Conservation (phyloP, 2,888 invertebrate genomes). For the Dascillus cervinus region DNA sequence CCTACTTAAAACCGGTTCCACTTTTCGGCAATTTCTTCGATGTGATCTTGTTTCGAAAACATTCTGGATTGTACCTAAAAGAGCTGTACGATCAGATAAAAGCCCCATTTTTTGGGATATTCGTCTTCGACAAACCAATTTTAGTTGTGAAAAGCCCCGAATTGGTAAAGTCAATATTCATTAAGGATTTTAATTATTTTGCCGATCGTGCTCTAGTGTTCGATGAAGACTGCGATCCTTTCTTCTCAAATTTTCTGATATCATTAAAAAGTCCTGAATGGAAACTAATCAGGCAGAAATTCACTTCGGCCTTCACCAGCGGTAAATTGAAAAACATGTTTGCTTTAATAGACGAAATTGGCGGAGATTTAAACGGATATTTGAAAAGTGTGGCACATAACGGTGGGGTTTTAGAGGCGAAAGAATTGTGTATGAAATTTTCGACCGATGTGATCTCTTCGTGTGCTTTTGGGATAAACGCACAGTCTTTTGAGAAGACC, state of each 20-base stretch:
- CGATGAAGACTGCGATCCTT: conserved; percentile 1
- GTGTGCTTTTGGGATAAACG: conserved; percentile 38
- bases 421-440: conserved; percentile 30
- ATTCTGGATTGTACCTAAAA: neutral
- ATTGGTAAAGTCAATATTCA: conserved; percentile 3
- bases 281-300: conserved; percentile 42
- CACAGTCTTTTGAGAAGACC: conserved; percentile 31
- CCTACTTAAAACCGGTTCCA: neutral
- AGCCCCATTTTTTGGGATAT: conserved; percentile 1
- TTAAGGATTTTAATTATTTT: conserved; percentile 4
- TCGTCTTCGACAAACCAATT: conserved; percentile 1
- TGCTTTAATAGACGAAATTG: conserved; percentile 35
- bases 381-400: conserved; percentile 11
- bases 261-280: conserved; percentile 42
- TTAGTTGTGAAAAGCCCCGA: conserved; percentile 2
- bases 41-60: neutral
- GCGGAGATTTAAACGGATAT: conserved; percentile 1
- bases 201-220: neutral
- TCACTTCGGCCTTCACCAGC: conserved; percentile 44
- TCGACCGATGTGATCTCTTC: conserved; percentile 40
- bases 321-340: conserved; percentile 46
- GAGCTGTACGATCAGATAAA: neutral
- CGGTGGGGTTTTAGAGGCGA: conserved; percentile 15
- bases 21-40: neutral
- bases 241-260: conserved; percentile 2